These are phyloP conservation scores for Archaeoteleia sp. DNA, from an alignment of 2,888 invertebrate genomes.

Conservation along the genomic window DNA sequence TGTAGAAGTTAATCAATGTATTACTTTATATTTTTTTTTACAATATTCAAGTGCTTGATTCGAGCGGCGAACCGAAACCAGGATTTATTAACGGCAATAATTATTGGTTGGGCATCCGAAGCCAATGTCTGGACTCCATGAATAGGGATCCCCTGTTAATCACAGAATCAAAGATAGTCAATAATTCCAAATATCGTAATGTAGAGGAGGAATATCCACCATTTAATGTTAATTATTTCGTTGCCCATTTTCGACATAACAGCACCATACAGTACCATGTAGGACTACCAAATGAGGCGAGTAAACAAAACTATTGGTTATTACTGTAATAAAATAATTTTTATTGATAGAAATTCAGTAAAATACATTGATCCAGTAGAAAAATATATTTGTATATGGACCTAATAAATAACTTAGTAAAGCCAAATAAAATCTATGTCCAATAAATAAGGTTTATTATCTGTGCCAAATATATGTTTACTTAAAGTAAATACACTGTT, in stretches of 20 bases:
- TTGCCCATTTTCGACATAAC: conserved; percentile 73
- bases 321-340: not conserved
- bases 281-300: conserved; percentile 73
- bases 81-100: conserved; percentile 79
- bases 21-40: conserved; percentile 13
- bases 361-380: too few relatives aligned
- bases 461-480: too few relatives aligned
- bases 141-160: conserved; percentile 65
- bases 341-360: not conserved
- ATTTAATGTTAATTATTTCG: conserved; percentile 70
- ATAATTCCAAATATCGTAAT: conserved; percentile 64
- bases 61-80: conserved; percentile 77
- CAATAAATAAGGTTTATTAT: too few relatives aligned
- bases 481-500: too few relatives aligned
- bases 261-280: conserved; percentile 74
- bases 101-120: conserved; percentile 78
- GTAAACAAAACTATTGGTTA: conserved; percentile 44
- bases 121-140: conserved; percentile 75
- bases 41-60: conserved; percentile 75
- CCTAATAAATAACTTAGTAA: too few relatives aligned
- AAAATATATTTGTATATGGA: too few relatives aligned
- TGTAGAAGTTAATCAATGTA: not conserved
- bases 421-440: too few relatives aligned
- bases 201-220: conserved; percentile 72
- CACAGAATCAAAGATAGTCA: conserved; percentile 55